These are phyloP conservation scores for Cydia amplana DNA, from an alignment of 1,140 invertebrate species.

Conservation along the genomic window DNA sequence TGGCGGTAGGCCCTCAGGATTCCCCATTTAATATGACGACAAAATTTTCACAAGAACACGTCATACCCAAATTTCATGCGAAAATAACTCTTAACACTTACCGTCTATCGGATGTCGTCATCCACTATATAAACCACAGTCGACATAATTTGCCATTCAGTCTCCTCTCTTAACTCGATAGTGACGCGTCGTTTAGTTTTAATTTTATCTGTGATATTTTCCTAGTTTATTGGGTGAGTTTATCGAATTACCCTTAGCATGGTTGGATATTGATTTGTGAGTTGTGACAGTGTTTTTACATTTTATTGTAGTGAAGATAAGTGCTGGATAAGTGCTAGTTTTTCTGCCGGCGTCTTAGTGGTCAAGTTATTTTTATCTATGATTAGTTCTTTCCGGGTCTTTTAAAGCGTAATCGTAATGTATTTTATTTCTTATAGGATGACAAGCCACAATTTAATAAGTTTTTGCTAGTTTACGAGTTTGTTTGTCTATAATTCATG, in stretches of 20 bases:
- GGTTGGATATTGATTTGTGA: background rate
- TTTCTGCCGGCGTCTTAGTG: no score
- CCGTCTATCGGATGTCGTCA: background rate
- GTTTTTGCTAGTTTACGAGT: no score
- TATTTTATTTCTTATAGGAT: background rate
- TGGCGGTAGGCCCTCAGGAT: background rate
- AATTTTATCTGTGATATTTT: slow-evolving; percentile 1
- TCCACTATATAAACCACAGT: background rate
- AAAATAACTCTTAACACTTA: background rate
- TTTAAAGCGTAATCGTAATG: background rate
- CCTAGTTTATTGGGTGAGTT: background rate
- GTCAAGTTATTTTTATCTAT: background rate
- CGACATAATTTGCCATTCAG: background rate
- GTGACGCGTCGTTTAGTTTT: background rate
- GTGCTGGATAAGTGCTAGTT: background rate
- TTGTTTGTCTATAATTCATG: no score
- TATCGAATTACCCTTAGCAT: background rate
- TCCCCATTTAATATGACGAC: background rate
- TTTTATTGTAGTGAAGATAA: background rate
- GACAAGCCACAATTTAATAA: no score
- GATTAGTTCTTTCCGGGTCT: background rate
- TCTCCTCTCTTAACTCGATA: background rate
- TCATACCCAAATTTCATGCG: background rate
- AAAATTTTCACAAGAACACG: background rate
- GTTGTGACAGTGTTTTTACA: background rate